phyloP scores from a whole-genome alignment of 2,797 vertebrate species.

The Pteronotus mesoamericanus region DNA sequence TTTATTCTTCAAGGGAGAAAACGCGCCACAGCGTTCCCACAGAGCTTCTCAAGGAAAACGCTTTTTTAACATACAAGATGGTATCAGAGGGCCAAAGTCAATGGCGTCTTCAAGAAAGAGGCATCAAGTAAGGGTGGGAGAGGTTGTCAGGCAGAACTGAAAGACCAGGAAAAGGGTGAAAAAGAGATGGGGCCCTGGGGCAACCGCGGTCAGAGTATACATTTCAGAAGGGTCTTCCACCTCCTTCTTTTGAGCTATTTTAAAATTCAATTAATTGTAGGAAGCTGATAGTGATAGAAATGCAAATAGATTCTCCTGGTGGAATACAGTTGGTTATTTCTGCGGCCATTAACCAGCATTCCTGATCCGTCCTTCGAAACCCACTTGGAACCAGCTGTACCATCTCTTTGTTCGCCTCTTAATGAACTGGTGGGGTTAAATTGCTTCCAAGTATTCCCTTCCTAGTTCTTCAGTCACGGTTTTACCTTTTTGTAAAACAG shows the following conservation, averaged over 20 bases:
- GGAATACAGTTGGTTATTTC: neutral
- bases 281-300: neutral
- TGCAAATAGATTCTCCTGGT: neutral
- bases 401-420: neutral
- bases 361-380: neutral
- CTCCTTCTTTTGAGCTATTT: neutral
- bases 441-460: neutral
- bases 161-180: neutral
- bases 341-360: neutral
- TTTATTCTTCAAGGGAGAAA: neutral
- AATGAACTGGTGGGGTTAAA: neutral
- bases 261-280: neutral
- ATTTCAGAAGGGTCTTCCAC: neutral
- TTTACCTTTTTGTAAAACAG: neutral
- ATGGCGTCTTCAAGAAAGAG: neutral
- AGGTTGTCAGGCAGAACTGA: neutral
- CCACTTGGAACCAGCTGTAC: neutral
- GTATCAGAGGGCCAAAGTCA: neutral
- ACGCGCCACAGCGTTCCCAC: neutral
- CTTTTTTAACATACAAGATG: neutral
- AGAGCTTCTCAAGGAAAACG: neutral
- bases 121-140: accelerated
- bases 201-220: neutral
- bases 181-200: neutral
- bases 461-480: neutral